phyloP scores from a whole-genome alignment of 2,888 invertebrate genomes.

The Lepidocyrtoides sp. region DNA sequence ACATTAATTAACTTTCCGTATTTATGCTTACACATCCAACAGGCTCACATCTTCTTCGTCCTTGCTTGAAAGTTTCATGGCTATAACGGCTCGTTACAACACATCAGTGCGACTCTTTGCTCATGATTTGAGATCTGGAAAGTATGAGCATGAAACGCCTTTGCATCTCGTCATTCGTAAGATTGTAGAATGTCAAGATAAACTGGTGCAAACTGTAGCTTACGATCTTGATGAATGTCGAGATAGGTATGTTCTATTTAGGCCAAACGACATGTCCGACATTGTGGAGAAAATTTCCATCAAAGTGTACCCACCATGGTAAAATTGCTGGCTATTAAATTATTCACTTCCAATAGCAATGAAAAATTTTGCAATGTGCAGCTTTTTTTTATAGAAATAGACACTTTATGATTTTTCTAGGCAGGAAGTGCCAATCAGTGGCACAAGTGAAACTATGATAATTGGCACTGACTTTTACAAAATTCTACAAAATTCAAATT shows the following conservation, averaged over 20 bases:
- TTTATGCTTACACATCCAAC: not conserved
- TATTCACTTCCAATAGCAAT: not conserved
- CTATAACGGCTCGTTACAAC: not conserved
- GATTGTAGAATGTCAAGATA: not conserved
- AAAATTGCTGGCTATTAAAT: not conserved
- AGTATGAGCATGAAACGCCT: not conserved
- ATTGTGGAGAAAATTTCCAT: not conserved
- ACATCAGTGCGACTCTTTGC: slow-evolving; percentile 12
- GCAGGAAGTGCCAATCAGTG: not conserved
- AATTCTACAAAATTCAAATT: not conserved
- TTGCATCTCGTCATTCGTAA: not conserved
- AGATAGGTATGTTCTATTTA: slow-evolving; percentile 15
- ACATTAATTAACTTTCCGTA: not conserved
- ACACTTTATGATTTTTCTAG: slow-evolving; percentile 1
- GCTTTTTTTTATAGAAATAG: not conserved
- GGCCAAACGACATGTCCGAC: not conserved
- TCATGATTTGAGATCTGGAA: slow-evolving; percentile 17
- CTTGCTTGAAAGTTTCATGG: not conserved
- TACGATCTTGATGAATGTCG: slow-evolving; percentile 9
- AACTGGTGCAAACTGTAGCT: not conserved
- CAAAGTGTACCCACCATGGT: slow-evolving; percentile 30
- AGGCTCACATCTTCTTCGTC: not conserved
- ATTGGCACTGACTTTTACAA: slow-evolving; percentile 19
- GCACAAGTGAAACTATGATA: not conserved
- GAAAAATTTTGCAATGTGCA: not conserved